Percentiles rank a stretch among this genome's conserved stretches.
phyloP scores from a whole-genome alignment of 2,797 vertebrate genomes.

The Dryobates pubescens region DNA sequence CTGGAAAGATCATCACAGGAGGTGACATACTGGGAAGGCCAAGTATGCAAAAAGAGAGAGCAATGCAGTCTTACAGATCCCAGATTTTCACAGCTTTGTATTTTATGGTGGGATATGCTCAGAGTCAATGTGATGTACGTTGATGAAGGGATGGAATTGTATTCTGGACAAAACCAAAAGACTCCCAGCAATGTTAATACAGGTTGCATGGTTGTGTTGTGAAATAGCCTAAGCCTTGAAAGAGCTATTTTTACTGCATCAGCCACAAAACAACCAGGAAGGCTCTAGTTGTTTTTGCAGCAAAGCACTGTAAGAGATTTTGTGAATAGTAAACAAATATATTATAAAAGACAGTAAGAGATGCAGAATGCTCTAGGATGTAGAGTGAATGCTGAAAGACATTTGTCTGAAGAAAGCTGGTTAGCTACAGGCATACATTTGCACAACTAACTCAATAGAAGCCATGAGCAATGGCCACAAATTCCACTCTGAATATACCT shows the following conservation, averaged over 20 bases:
- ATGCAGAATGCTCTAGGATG: not conserved
- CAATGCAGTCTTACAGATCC: not conserved
- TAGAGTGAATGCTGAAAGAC: not conserved
- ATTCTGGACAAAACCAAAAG: not conserved
- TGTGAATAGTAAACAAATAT: conserved; percentile 3
- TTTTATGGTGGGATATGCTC: not conserved
- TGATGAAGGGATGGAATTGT: not conserved
- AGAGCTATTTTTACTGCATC: not conserved
- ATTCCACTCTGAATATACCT: not conserved
- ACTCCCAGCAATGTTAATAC: not conserved
- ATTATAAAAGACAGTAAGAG: conserved; percentile 15
- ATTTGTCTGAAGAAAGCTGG: not conserved
- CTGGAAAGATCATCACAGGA: not conserved
- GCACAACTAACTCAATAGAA: not conserved
- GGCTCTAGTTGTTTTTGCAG: not conserved
- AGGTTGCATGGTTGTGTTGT: rapidly evolving
- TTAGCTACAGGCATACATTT: not conserved
- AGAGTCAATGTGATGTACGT: not conserved
- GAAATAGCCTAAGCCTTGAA: not conserved
- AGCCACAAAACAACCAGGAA: not conserved
- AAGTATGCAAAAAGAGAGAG: not conserved
- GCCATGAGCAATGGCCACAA: not conserved
- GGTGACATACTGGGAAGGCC: not conserved
- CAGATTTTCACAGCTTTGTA: not conserved
- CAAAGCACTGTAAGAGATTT: not conserved